Conservation (phyloP, 2,888 invertebrate genomes). For the Myopa testacea region DNA sequence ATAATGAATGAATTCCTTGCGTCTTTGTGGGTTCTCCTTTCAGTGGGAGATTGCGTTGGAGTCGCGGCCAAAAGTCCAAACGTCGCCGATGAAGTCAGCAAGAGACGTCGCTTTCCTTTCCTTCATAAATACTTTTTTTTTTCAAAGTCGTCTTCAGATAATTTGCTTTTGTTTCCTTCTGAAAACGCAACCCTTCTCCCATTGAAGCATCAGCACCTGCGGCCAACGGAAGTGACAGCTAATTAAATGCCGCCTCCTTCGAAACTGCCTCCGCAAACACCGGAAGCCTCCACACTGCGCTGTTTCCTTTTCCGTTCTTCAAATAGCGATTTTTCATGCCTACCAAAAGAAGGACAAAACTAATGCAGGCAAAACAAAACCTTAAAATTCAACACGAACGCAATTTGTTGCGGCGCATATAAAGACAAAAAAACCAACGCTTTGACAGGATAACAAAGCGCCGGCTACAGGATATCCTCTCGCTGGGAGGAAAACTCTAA, state of each 20-base stretch:
- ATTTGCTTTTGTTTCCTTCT: no score
- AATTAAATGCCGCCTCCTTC: neutral
- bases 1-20: no score
- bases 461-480: neutral
- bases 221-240: neutral
- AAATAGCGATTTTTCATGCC: neutral
- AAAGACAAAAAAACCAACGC: slow-evolving; percentile 16
- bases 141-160: no score
- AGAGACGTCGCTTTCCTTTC: no score
- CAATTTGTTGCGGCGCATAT: slow-evolving; percentile 31
- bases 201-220: no score
- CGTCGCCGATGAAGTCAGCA: no score
- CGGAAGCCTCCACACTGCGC: slow-evolving; percentile 12
- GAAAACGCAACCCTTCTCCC: no score
- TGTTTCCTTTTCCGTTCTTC: slow-evolving; percentile 1
- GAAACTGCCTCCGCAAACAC: neutral
- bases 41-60: no score
- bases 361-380: neutral
- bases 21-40: no score
- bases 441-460: slow-evolving; percentile 5
- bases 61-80: no score
- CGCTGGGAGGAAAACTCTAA: slow-evolving; percentile 10
- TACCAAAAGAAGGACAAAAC: neutral
- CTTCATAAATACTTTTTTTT: no score
- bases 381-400: slow-evolving; percentile 12